Conservation (phyloP, 2,797 vertebrate species). For the Sandelia bainsii region DNA sequence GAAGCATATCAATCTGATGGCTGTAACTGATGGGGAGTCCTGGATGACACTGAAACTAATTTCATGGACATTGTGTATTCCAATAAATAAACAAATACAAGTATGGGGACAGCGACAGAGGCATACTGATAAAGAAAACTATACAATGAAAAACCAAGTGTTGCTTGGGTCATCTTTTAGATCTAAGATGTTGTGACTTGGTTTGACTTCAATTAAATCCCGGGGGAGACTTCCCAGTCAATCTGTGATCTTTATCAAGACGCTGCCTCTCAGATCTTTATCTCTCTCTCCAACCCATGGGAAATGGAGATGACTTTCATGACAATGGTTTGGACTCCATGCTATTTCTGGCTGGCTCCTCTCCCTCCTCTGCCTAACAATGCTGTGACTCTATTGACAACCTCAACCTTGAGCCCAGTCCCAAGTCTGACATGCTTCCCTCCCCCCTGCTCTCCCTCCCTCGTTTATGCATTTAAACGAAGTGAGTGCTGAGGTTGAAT, state of each 20-base stretch:
- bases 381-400: constrained; percentile 79
- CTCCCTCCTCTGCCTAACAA: constrained; percentile 74
- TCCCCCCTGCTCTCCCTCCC: background rate
- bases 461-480: constrained; percentile 24
- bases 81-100: constrained; percentile 57
- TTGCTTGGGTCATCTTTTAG: constrained; percentile 84
- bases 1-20: constrained; percentile 37
- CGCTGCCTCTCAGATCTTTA: constrained; percentile 85
- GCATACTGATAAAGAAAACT: constrained; percentile 64
- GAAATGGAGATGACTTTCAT: constrained; percentile 84
- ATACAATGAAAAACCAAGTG: constrained; percentile 68
- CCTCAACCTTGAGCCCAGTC: constrained; percentile 79
- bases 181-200: constrained; percentile 86
- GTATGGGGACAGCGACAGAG: constrained; percentile 11
- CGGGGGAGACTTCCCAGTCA: constrained; percentile 81
- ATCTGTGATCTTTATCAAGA: constrained; percentile 88
- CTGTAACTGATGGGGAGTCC: constrained; percentile 23
- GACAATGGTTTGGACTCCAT: constrained; percentile 80
- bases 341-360: constrained; percentile 75
- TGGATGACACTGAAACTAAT: constrained; percentile 72
- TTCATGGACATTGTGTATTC: constrained; percentile 70
- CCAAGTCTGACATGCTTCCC: constrained; percentile 11
- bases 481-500: constrained; percentile 24
- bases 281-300: constrained; percentile 78
- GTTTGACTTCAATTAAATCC: constrained; percentile 90